Conservation (phyloP, 2,888 invertebrate species). For the Meteorus cinctellus region DNA sequence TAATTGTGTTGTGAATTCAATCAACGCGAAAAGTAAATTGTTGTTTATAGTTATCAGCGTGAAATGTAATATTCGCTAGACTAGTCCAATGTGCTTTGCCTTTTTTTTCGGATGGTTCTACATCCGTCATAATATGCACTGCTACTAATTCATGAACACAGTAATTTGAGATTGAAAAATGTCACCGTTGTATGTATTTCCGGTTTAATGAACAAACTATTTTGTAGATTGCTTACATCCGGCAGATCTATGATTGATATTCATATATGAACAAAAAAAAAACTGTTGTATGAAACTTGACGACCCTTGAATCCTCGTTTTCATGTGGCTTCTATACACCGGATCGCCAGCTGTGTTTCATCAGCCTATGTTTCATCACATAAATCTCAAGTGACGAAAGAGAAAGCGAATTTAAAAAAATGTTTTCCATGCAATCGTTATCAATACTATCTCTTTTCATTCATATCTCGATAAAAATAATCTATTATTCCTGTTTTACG, state of each 20-base stretch:
- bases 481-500: background rate
- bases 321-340: background rate
- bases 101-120: no score
- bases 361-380: background rate
- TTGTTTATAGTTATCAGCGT: no score
- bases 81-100: no score
- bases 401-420: background rate
- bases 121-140: no score
- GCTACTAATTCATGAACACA: no score
- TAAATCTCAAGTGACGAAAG: background rate
- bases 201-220: background rate
- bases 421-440: background rate
- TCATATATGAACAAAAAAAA: background rate
- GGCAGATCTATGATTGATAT: background rate
- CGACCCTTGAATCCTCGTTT: conserved; percentile 1
- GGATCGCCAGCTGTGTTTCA: background rate
- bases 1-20: no score
- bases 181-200: background rate
- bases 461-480: background rate
- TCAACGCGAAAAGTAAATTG: no score
- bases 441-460: background rate
- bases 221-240: background rate
- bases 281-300: background rate
- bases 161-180: no score
- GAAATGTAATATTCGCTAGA: no score